Base-by-base conservation (phyloP, 2,797 vertebrate species). In the Mormyrops attenuatus region DNA sequence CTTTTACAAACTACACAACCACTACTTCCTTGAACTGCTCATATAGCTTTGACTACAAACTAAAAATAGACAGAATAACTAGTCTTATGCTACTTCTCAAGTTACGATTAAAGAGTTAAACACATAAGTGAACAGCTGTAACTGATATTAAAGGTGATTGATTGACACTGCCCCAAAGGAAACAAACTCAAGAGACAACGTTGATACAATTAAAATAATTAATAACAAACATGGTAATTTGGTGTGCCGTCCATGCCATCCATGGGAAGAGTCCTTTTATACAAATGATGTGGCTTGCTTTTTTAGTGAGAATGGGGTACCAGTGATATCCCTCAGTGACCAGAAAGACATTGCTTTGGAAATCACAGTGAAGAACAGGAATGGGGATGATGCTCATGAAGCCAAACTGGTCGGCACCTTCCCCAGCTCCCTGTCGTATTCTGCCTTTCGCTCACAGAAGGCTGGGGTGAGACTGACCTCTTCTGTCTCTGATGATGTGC, bases 351-450 rank as follows among this genome's bases (percentile, higher is more conserved):
- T 99, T 84, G 95, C 96, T 52, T 93, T 99, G 92, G 97, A 99
- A 95, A 95, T 99, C 92, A 98, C 90, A 0, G 97, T 99, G 91
- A 97, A 95, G 88, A 99, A 99, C 91, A 84, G 34, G 30, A 93
- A 96, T 2, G 98, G 97, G 3, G 98, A 99, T 4, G 97, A 98
- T 11, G 98, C 99, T 0, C 96, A 99, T 2, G 98, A 99, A 93
- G 97, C 98, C 0, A 93, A 90, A 52, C 88, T 99, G 44, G 53
- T 91, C 0, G 96, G 95, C 15, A 92, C 91, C 8, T 96, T 99
- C 89, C 97, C 98, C 0, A 93, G 91, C 49, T 95, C 96, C 2
- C 93, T 99, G 89, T 97, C 97, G 0, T 99, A 97, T 88, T 97
- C 97, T 0, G 88, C 95, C 0, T 90, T 26, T 85, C 90, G 80